Evolutionary conservation across 2,797 vertebrate genomes (phyloP).

Genomic region (Apogon hyalosoma): DNA sequence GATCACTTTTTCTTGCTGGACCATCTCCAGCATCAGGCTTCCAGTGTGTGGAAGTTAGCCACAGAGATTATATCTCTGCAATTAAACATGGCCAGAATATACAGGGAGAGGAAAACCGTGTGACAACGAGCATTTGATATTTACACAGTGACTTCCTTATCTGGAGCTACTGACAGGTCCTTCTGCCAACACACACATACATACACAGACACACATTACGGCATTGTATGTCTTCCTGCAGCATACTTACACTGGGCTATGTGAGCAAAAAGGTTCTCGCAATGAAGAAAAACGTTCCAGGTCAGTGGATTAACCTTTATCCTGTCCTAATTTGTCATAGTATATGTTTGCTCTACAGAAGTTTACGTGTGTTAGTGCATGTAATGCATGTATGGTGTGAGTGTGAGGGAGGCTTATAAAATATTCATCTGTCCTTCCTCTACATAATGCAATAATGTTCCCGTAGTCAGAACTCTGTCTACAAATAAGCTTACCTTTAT

Average conservation of each 20-base stretch:
- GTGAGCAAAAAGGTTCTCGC: constrained; percentile 18
- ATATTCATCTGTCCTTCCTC: constrained; percentile 69
- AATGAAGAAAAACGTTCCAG: constrained; percentile 32
- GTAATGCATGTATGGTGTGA: constrained; percentile 20
- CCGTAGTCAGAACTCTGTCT: constrained; percentile 38
- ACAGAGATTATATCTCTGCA: constrained; percentile 58
- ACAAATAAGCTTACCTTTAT: constrained; percentile 19
- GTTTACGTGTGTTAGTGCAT: constrained; percentile 11
- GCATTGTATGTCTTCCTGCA: constrained; percentile 28
- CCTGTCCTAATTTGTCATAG: constrained; percentile 22
- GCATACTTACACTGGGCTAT: not conserved
- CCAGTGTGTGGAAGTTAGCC: constrained; percentile 51
- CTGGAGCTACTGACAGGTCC: constrained; percentile 38
- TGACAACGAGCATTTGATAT: constrained; percentile 64
- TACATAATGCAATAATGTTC: constrained; percentile 72
- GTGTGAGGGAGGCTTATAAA: constrained; percentile 57
- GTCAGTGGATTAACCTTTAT: constrained; percentile 39
- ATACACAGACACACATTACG: constrained; percentile 14
- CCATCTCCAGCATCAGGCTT: constrained; percentile 45
- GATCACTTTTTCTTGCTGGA: constrained; percentile 60
- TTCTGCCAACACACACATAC: constrained; percentile 37
- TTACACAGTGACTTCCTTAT: constrained; percentile 67
- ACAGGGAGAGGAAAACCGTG: constrained; percentile 39
- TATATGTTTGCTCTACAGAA: constrained; percentile 1
- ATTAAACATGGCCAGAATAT: constrained; percentile 48